Conservation (phyloP, 2,113 vertebrate species). For the Cephalophus harveyi region DNA sequence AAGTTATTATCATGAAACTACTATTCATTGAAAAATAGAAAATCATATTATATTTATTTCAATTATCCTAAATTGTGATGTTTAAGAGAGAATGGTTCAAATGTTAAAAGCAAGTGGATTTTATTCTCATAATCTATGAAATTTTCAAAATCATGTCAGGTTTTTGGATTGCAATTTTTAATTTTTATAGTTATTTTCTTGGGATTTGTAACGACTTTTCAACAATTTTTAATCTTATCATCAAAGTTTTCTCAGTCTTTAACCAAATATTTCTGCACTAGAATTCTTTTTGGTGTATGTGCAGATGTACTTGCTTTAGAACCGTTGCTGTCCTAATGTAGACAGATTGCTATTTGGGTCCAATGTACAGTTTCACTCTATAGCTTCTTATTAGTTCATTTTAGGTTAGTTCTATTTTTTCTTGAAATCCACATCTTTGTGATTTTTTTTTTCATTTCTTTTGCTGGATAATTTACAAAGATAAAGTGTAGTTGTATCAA, state of each 20-base stretch:
- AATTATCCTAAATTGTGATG: neutral
- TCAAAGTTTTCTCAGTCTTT: neutral
- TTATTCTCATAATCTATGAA: neutral
- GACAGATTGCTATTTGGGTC: neutral
- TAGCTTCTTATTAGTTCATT: neutral
- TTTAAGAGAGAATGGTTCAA: neutral
- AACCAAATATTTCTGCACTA: neutral
- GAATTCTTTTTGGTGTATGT: neutral
- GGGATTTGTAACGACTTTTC: neutral
- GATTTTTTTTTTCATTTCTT: neutral
- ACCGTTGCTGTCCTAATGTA: neutral
- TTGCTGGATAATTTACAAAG: neutral
- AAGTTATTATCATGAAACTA: neutral
- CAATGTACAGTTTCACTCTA: neutral
- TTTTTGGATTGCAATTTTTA: neutral
- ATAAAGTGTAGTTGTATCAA: neutral
- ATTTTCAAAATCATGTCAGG: neutral
- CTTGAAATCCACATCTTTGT: neutral
- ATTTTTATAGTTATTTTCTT: neutral
- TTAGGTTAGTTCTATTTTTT: neutral
- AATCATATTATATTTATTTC: neutral
- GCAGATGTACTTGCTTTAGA: neutral
- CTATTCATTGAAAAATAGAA: neutral
- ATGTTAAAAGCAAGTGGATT: neutral
- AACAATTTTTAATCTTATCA: neutral